phyloP scores from a whole-genome alignment of 2,888 invertebrate genomes.

The Acronicta psi region DNA sequence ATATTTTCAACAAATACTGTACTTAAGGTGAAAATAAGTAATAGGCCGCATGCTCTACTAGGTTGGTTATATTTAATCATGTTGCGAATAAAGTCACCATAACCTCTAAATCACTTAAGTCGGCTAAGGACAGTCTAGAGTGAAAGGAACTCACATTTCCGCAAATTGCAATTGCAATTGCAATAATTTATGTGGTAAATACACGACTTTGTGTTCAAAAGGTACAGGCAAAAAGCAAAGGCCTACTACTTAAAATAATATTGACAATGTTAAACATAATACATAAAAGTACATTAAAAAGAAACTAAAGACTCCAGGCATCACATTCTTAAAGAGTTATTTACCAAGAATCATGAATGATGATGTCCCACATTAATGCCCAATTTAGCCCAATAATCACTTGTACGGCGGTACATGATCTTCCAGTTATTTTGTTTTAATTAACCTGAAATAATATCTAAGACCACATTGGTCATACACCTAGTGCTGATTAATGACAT shows the following conservation, averaged over 20 bases:
- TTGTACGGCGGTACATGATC: slow-evolving; percentile 76
- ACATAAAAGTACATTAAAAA: slow-evolving; percentile 42
- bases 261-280: slow-evolving; percentile 53
- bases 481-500: slow-evolving; percentile 69
- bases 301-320: slow-evolving; percentile 54
- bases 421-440: slow-evolving; percentile 69
- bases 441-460: slow-evolving; percentile 82
- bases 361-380: slow-evolving; percentile 78
- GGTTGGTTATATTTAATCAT: slow-evolving; percentile 21
- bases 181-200: neutral
- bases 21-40: slow-evolving; percentile 54
- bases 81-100: slow-evolving; percentile 18
- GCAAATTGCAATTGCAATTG: too few species aligned
- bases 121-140: neutral
- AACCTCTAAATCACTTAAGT: slow-evolving; percentile 29
- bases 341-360: slow-evolving; percentile 73
- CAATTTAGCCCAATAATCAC: slow-evolving; percentile 81
- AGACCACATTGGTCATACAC: slow-evolving; percentile 68
- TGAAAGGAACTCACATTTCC: too few species aligned
- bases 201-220: slow-evolving; percentile 21
- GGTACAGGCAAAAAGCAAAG: slow-evolving; percentile 34
- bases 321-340: slow-evolving; percentile 68
- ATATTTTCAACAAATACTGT: slow-evolving; percentile 54
- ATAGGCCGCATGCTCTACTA: slow-evolving; percentile 44
- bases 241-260: slow-evolving; percentile 53